Evolutionary conservation across 1,140 invertebrate genomes (phyloP).

Genomic region (Cydia splendana): DNA sequence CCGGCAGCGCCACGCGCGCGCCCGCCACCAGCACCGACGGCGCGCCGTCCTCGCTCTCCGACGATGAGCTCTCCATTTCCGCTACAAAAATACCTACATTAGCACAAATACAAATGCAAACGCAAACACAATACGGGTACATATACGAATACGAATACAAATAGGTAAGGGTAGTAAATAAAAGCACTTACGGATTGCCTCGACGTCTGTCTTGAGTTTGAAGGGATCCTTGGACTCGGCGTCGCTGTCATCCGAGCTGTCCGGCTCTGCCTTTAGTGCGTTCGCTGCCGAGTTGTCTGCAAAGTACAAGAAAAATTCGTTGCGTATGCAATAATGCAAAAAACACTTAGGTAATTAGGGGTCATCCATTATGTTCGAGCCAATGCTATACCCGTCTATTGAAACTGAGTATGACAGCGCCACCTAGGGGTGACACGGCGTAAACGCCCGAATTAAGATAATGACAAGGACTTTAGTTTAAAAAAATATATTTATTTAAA

Average conservation of each 20-base stretch:
- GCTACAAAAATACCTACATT: constrained; percentile 49
- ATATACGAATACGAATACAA: neutral
- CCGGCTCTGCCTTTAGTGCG: constrained; percentile 83
- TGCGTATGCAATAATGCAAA: too few species aligned
- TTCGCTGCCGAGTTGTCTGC: constrained; percentile 80
- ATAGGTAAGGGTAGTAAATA: too few species aligned
- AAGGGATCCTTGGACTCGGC: constrained; percentile 83
- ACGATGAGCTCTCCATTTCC: constrained; percentile 89
- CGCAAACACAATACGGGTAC: too few species aligned
- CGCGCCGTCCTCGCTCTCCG: constrained; percentile 91
- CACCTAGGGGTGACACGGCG: too few species aligned
- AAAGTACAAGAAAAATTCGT: constrained; percentile 37
- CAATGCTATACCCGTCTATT: too few species aligned
- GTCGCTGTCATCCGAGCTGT: constrained; percentile 89
- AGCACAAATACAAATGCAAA: too few species aligned
- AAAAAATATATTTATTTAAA: too few species aligned
- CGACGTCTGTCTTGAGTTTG: constrained; percentile 79
- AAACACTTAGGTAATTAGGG: too few species aligned
- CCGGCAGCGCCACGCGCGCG: constrained; percentile 87
- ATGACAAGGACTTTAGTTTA: too few species aligned
- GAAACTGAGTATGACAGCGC: too few species aligned
- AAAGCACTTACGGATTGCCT: constrained; percentile 81
- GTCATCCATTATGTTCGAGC: too few species aligned
- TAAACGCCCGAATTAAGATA: too few species aligned
- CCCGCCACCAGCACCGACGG: constrained; percentile 91